Conservation (phyloP, 2,888 invertebrate species). For the Escarpia spicata region DNA sequence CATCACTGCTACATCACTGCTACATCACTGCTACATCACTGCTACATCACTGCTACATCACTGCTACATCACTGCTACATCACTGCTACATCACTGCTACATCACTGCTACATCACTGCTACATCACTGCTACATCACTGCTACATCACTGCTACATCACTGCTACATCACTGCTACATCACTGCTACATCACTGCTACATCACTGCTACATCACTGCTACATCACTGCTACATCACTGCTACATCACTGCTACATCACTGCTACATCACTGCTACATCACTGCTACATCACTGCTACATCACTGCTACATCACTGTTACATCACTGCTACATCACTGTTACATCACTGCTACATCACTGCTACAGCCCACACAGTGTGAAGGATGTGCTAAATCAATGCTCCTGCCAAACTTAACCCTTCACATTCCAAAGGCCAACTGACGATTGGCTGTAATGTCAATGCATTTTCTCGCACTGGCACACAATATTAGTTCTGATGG, state of each 20-base stretch:
- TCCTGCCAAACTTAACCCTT: background rate
- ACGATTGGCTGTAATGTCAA: background rate
- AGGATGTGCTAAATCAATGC: background rate
- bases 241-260: background rate
- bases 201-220: background rate
- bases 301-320: background rate
- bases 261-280: too few relatives aligned
- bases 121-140: background rate
- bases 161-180: too few relatives aligned
- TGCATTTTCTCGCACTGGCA: background rate
- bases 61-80: too few relatives aligned
- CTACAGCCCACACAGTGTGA: background rate
- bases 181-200: background rate
- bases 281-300: background rate
- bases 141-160: background rate
- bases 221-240: background rate
- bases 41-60: background rate
- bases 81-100: background rate
- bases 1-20: background rate
- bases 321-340: background rate
- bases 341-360: background rate
- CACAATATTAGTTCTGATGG: slow-evolving; percentile 7
- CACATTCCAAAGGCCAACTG: background rate
- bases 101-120: background rate
- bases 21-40: background rate